phyloP scores from a whole-genome alignment of 2,113 vertebrate species.

The Eolophus roseicapilla region DNA sequence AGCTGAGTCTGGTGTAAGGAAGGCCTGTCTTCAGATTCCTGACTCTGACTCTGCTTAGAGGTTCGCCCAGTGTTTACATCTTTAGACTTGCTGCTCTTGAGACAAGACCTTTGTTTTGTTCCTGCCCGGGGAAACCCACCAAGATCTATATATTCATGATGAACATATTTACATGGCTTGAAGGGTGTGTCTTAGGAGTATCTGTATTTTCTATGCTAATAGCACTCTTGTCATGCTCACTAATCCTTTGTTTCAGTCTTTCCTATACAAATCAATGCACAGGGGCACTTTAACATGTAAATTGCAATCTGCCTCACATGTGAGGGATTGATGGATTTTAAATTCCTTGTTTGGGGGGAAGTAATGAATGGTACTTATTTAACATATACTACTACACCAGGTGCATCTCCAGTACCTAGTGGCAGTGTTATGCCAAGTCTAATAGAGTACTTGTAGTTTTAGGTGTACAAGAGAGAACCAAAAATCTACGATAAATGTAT shows the following conservation, averaged over 20 bases:
- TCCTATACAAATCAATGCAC: constrained; percentile 74
- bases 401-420: background rate
- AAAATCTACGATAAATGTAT: background rate
- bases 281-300: constrained; percentile 74
- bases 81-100: background rate
- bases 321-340: constrained; percentile 68
- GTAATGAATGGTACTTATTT: constrained; percentile 62
- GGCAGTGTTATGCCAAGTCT: background rate
- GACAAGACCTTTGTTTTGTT: background rate
- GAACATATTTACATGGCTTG: constrained; percentile 41
- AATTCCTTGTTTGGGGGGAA: constrained; percentile 64
- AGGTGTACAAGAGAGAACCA: background rate
- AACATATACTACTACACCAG: constrained; percentile 4
- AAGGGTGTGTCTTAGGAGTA: constrained; percentile 26
- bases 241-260: constrained; percentile 73
- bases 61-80: background rate
- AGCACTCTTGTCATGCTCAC: constrained; percentile 42
- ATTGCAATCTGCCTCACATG: constrained; percentile 69
- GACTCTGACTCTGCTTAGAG: background rate
- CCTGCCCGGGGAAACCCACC: background rate
- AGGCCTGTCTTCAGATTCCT: background rate
- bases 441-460: background rate
- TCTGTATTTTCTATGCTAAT: constrained; percentile 63
- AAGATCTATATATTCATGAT: constrained; percentile 42
- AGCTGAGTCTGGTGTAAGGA: background rate